Conservation (phyloP, 2,888 invertebrate species). For the Proisotoma minuta region DNA sequence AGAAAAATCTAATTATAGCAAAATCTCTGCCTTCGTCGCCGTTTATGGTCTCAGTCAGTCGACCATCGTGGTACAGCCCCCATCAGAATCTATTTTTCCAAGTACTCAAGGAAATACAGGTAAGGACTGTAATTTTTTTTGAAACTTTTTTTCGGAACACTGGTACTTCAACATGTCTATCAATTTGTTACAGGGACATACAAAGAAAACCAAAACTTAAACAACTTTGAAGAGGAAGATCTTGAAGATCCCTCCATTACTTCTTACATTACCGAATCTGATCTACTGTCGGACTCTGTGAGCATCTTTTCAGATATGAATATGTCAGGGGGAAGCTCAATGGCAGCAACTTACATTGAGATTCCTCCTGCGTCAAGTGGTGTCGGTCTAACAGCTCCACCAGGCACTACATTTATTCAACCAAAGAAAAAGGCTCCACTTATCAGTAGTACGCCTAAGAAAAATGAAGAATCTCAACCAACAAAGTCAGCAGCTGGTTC, state of each 20-base stretch:
- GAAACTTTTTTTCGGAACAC: too few relatives aligned
- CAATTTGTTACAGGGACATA: conserved; percentile 41
- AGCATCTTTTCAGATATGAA: conserved; percentile 45
- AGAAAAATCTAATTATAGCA: background rate
- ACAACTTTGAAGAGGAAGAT: conserved; percentile 29
- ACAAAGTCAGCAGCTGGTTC: conserved; percentile 6
- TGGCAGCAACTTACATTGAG: too few relatives aligned
- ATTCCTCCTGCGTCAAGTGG: too few relatives aligned
- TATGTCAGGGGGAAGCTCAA: conserved; percentile 39
- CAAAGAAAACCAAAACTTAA: conserved; percentile 40
- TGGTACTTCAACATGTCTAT: background rate
- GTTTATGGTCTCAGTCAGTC: conserved; percentile 38
- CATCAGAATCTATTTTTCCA: too few relatives aligned
- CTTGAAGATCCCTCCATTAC: conserved; percentile 41
- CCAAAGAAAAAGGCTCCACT: conserved; percentile 22
- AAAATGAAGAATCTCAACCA: conserved; percentile 19
- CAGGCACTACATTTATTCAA: too few relatives aligned
- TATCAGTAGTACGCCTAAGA: too few relatives aligned
- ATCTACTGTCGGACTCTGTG: conserved; percentile 41
- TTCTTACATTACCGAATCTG: conserved; percentile 42
- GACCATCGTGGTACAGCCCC: too few relatives aligned
- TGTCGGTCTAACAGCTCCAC: too few relatives aligned
- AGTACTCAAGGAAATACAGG: conserved; percentile 23
- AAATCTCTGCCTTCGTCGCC: conserved; percentile 25
- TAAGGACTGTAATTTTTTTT: background rate